Evolutionary conservation across 2,797 vertebrate species (phyloP), one percentile per base, ranked within the genome.

Genomic region (Notamacropus eugenii): DNA sequence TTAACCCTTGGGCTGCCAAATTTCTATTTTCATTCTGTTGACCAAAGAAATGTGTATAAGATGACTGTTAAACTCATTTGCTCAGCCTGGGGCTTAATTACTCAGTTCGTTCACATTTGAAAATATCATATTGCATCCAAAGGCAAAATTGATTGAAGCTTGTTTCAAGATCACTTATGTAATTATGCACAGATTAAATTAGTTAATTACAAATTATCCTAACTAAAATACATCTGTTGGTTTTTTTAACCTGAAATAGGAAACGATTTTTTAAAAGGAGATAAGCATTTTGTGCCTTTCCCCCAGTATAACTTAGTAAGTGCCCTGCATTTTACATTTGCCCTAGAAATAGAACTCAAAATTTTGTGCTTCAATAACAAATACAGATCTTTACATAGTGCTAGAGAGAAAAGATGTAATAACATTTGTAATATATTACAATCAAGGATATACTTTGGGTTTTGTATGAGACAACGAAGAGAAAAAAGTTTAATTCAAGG

Each of bases 121-220:
- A 98, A 98, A 98, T 98, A 98, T 97, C 98, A 98, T 98, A 97
- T 98, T 98, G 98, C 96, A 95, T 98, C 97, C 96, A 98, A 98
- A 5, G 59, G 97, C 67, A 97, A 98, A 98, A 98, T 93, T 97
- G 97, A 98, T 98, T 98, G 96, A 97, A 97, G 94, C 96, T 98
- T 98, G 97, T 98, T 98, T 98, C 98, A 98, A 96, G 57, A 96
- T 98, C 96, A 95, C 97, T 98, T 98, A 97, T 97, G 97, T 96
- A 98, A 98, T 98, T 98, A 97, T 94, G 93, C 24, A 98, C 94
- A 98, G 96, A 98, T 98, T 98, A 98, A 98, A 98, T 98, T 98
- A 98, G 97, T 97, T 97, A 98, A 98, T 98, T 98, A 97, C 97
- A 98, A 98, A 98, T 98, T 98, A 98, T n/a, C 22, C 56, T 95